Evolutionary conservation across 2,113 vertebrate species (phyloP).

Genomic region (Morone chrysops): DNA sequence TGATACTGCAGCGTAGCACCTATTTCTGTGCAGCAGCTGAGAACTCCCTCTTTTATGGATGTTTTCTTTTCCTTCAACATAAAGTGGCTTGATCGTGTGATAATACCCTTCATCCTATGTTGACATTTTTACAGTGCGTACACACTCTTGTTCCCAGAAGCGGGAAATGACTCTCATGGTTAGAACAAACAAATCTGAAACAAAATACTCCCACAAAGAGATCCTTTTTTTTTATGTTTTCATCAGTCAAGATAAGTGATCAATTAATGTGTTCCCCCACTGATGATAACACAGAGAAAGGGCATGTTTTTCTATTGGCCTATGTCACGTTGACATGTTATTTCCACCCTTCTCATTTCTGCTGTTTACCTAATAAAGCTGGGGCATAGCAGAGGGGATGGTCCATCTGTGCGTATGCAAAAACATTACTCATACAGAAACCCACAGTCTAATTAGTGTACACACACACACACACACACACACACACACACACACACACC

Average conservation of each 20-base stretch:
- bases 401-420: constrained; percentile 42
- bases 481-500: constrained; percentile 1
- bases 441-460: neutral
- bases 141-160: constrained; percentile 43
- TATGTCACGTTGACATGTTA: constrained; percentile 71
- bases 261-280: constrained; percentile 47
- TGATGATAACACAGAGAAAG: constrained; percentile 40
- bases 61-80: neutral
- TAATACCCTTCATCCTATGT: constrained; percentile 4
- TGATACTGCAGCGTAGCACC: neutral
- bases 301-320: constrained; percentile 62
- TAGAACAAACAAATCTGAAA: constrained; percentile 44
- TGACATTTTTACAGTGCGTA: constrained; percentile 22
- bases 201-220: constrained; percentile 37
- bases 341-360: constrained; percentile 45
- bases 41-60: neutral
- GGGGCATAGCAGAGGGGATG: constrained; percentile 4
- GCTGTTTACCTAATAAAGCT: constrained; percentile 60
- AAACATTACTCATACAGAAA: constrained; percentile 7
- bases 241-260: constrained; percentile 62
- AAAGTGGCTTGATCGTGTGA: neutral
- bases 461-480: constrained; percentile 4
- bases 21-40: constrained; percentile 10
- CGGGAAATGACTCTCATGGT: constrained; percentile 31
- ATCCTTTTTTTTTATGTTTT: constrained; percentile 22